A percentile compares a stretch with the other conserved stretches of the same genome.
Evolutionary conservation across 1,140 invertebrate species (phyloP).

Genomic region (Ectropis grisescens): DNA sequence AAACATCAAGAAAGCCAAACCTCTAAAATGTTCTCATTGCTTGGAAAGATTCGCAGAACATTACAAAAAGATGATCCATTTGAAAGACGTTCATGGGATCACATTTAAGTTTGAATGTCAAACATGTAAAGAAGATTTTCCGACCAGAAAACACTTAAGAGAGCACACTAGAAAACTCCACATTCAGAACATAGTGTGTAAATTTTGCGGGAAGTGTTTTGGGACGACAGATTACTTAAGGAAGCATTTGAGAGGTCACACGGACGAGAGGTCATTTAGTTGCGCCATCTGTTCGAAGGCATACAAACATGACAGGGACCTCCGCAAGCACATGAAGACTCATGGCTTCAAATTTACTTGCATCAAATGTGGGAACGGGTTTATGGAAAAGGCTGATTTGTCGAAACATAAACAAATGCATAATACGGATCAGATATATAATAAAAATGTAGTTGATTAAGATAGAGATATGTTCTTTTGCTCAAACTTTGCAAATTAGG

Average conservation of each 20-base stretch:
- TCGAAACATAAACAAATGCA: too few relatives aligned
- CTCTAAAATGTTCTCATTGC: slow-evolving; percentile 31
- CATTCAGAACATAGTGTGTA: slow-evolving; percentile 64
- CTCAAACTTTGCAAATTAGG: too few relatives aligned
- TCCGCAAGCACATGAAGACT: slow-evolving; percentile 77
- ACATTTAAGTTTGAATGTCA: too few relatives aligned
- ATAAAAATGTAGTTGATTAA: too few relatives aligned
- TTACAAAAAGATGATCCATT: slow-evolving; percentile 31
- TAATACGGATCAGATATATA: too few relatives aligned
- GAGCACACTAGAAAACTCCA: slow-evolving; percentile 55
- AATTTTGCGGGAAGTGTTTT: slow-evolving; percentile 65
- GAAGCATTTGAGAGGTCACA: slow-evolving; percentile 79
- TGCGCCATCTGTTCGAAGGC: slow-evolving; percentile 70
- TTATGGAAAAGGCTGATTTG: slow-evolving; percentile 28
- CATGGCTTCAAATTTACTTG: too few relatives aligned
- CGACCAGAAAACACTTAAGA: slow-evolving; percentile 22
- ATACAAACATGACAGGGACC: slow-evolving; percentile 75
- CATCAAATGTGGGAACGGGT: slow-evolving; percentile 57
- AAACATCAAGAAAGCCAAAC: slow-evolving; percentile 22
- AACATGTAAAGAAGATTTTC: slow-evolving; percentile 25
- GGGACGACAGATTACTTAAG: slow-evolving; percentile 71
- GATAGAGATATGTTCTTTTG: too few relatives aligned
- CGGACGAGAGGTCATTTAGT: slow-evolving; percentile 71
- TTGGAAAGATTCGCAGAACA: slow-evolving; percentile 27
- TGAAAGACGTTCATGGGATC: slow-evolving; percentile 30